phyloP scores from a whole-genome alignment of 2,888 invertebrate species.

The Athrips mouffetella region DNA sequence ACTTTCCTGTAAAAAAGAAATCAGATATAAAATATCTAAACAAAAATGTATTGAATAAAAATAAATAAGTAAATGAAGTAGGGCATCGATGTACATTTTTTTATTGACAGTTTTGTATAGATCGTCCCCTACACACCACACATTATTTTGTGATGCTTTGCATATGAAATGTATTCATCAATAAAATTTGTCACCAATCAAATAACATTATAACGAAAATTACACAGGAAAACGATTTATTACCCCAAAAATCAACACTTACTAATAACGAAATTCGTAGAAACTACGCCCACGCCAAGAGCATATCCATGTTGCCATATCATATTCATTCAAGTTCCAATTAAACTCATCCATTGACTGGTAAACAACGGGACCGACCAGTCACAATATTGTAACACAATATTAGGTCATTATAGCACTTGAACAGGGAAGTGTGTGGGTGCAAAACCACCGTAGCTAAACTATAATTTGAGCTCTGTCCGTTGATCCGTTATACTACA shows the following conservation, averaged over 20 bases:
- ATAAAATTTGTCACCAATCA: too few relatives aligned
- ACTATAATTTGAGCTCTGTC: conserved; percentile 69
- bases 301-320: conserved; percentile 49
- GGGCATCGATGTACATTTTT: too few relatives aligned
- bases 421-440: conserved; percentile 75
- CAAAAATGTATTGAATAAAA: too few relatives aligned
- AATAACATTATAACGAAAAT: conserved; percentile 47
- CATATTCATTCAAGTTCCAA: conserved; percentile 51
- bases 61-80: too few relatives aligned
- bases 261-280: conserved; percentile 15
- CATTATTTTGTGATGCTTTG: too few relatives aligned
- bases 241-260: conserved; percentile 32
- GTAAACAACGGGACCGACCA: conserved; percentile 44
- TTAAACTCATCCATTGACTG: conserved; percentile 57
- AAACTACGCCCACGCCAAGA: conserved; percentile 29
- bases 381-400: conserved; percentile 70
- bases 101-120: too few relatives aligned
- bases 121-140: too few relatives aligned
- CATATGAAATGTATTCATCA: too few relatives aligned
- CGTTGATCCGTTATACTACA: conserved; percentile 59
- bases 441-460: conserved; percentile 75
- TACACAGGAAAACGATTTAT: neutral
- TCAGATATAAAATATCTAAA: too few relatives aligned
- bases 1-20: too few relatives aligned
- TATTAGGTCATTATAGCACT: conserved; percentile 70